Conservation (phyloP, 2,888 invertebrate species). For the Amblyteles armatorius region DNA sequence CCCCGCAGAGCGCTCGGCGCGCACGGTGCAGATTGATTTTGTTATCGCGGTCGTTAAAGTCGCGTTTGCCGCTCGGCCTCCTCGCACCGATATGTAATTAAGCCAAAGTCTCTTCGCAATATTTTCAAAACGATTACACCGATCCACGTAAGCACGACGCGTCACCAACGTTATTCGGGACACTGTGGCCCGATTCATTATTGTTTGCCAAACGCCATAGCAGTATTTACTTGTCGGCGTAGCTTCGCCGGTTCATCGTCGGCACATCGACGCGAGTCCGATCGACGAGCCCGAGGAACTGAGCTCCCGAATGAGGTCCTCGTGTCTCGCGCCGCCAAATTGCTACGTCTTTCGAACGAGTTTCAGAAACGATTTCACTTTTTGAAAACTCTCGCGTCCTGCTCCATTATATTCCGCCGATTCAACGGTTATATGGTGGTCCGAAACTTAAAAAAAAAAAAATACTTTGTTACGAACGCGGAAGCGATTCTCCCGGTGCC, state of each 20-base stretch:
- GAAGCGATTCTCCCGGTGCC: constrained; percentile 44
- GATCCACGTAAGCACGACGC: constrained; percentile 37
- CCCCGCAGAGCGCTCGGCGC: constrained; percentile 8
- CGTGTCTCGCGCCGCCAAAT: constrained; percentile 24
- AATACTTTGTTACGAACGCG: constrained; percentile 54
- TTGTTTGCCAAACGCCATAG: constrained; percentile 42
- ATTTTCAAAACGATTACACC: constrained; percentile 38
- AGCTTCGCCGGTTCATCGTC: not conserved
- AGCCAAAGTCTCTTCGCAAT: constrained; percentile 58
- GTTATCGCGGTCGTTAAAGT: constrained; percentile 67
- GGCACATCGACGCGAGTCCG: constrained; percentile 54
- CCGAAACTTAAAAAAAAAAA: constrained; percentile 29
- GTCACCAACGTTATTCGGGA: constrained; percentile 60
- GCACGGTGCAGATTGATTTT: constrained; percentile 66
- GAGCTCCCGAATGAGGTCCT: constrained; percentile 20
- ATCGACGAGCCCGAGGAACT: constrained; percentile 62
- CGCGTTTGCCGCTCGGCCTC: constrained; percentile 54
- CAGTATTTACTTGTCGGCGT: not conserved
- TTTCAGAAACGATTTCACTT: constrained; percentile 52
- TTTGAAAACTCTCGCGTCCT: constrained; percentile 44
- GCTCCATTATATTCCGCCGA: constrained; percentile 44
- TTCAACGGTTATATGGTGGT: constrained; percentile 27
- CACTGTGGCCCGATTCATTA: constrained; percentile 47
- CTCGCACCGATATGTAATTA: constrained; percentile 64
- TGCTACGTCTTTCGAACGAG: constrained; percentile 12